phyloP scores from a whole-genome alignment of 2,113 vertebrate genomes.

The Lontra canadensis region DNA sequence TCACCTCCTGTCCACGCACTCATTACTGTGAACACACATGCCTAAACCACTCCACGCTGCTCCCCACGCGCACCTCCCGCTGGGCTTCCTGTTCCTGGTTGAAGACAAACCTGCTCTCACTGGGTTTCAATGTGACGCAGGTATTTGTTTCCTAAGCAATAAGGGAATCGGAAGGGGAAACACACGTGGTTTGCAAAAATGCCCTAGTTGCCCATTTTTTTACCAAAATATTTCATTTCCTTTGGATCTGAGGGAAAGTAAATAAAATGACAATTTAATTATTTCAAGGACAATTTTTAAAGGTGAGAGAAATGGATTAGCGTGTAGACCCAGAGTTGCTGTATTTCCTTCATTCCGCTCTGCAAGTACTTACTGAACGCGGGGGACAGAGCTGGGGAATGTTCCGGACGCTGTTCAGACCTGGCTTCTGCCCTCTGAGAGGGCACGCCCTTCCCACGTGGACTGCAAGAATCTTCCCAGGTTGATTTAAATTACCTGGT shows the following conservation, averaged over 20 bases:
- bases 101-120: not conserved
- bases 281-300: conserved; percentile 22
- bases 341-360: not conserved
- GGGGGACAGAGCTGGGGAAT: fast-evolving
- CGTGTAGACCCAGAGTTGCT: not conserved
- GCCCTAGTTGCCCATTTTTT: not conserved
- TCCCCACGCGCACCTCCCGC: not conserved
- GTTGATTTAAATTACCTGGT: not conserved
- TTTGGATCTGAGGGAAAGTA: not conserved
- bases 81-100: not conserved
- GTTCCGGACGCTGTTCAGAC: no score
- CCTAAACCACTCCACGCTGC: not conserved
- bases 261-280: conserved; percentile 16
- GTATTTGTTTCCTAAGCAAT: conserved; percentile 12
- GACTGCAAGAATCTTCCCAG: not conserved
- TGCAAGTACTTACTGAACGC: not conserved
- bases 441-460: fast-evolving
- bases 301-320: not conserved
- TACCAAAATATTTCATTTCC: conserved; percentile 43
- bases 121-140: not conserved
- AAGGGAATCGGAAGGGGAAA: conserved; percentile 37
- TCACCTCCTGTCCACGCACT: not conserved
- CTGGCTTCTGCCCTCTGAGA: not conserved
- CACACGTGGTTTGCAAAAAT: not conserved
- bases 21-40: not conserved